Base-by-base conservation (phyloP, 2,113 vertebrate genomes). In the Periophthalmodon schlosseri region DNA sequence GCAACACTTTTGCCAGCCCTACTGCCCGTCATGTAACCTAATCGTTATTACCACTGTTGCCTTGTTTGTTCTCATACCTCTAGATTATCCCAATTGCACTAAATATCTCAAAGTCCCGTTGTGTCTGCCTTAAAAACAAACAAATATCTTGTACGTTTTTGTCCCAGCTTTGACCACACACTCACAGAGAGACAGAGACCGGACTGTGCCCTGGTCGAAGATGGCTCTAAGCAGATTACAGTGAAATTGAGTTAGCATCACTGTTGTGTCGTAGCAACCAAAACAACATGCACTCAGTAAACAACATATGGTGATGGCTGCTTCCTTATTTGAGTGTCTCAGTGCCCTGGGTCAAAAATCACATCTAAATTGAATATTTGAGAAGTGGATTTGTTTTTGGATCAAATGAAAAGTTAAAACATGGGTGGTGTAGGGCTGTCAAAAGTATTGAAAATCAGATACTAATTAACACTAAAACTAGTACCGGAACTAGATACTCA, bases 161-260 rank as follows among this genome's bases (percentile, higher is more conserved):
- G 23, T 33, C 33, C 39, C 23, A n/a, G n/a, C n/a, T n/a, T n/a
- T n/a, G n/a, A n/a, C n/a, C n/a, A n/a, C n/a, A n/a, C n/a, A n/a
- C n/a, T n/a, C 18, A 13, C 28, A 6, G 9, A 33, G 13, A 68
- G 24, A 28, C 78, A 88, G 72, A 78, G 80, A 28, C 46, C 0
- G 16, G 77, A 75, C 76, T 87, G 82, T 90, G 79, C 77, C 73
- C 70, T 24, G 65, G 69, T 70, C 63, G 46, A 21, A 58, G 68
- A 57, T n/a, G n/a, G 16, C 70, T 58, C 2, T 91, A 88, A 90
- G 50, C 75, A 44, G 74, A 91, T 91, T 86, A 90, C 2, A n/a
- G 78, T 75, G 39, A 84, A 91, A 89, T 89, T 28, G 44, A 87
- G 81, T 91, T 86, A 86, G 56, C 15, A 72, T 78, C 57, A 49